Evolutionary conservation across 1,140 invertebrate species (phyloP), one percentile per base, ranked within the genome.

Genomic region (Pissodes strobi): DNA sequence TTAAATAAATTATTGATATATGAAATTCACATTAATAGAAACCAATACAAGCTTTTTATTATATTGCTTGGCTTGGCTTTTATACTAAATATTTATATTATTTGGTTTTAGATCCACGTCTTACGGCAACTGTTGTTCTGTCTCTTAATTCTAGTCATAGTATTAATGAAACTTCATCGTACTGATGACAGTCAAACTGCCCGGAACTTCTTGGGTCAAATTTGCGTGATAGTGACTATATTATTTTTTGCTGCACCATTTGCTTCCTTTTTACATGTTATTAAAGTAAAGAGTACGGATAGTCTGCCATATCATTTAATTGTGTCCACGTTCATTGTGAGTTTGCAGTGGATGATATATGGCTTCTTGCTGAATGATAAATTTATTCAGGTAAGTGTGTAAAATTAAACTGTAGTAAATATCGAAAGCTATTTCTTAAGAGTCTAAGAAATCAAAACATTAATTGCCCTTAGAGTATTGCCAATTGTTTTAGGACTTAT

Each of bases 271-370:
- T 82, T 90, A 34, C 87, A 91, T 79, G 90, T 93, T 6, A 83
- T 93, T 49, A 84, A 79, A 78, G 84, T 86, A 6, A 89, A 87
- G 75, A 90, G 83, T 75, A 87, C 88, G 2, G 90, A 92, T 63
- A 87, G 85, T 77, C 81, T 92, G 69, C 91, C 91, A 63, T 90
- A 90, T 76, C 87, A 89, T 13, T 81, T 92, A 63, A 92, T 93
- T 76, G 75, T 89, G 15, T 83, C 86, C 66, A 88, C 88, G 23
- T 88, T 91, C 71, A 78, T 91, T 45, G 89, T 91, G 1, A 88
- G 86, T 23, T 78, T 82, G 22, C 84, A 91, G 66, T 93, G 91
- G 91, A 86, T 86, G 67, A 73, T 87, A 0, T 93, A 92, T 78
- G 91, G 90, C 39, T 75, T 84, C 60, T 76, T 92, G 56, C 82